These are phyloP conservation scores for Threskiornis aethiopicus DNA, from an alignment of 2,797 vertebrate species.

Conservation along the genomic window DNA sequence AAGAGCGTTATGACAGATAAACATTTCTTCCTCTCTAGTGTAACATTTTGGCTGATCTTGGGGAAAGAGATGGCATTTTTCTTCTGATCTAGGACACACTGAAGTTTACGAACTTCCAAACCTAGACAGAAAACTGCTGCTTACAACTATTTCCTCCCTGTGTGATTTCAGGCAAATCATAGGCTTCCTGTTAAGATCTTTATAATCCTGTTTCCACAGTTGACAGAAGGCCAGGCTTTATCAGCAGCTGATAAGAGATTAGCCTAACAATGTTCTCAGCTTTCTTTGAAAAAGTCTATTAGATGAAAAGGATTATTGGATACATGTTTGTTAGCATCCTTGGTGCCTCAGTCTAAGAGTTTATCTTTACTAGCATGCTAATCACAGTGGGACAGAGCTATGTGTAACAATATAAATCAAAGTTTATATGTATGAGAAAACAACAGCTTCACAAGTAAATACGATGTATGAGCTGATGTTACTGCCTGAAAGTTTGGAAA, in stretches of 20 bases:
- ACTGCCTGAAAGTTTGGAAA: not conserved
- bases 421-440: not conserved
- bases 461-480: not conserved
- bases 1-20: fast-evolving
- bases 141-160: not conserved
- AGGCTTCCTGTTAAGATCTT: not conserved
- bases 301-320: not conserved
- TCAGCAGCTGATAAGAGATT: not conserved
- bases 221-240: not conserved
- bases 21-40: not conserved
- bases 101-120: not conserved
- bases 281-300: not conserved
- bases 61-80: not conserved
- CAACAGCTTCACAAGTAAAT: not conserved
- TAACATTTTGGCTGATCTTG: not conserved
- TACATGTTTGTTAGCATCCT: not conserved
- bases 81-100: not conserved
- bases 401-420: not conserved
- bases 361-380: not conserved
- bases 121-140: not conserved
- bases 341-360: not conserved
- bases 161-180: not conserved
- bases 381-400: not conserved
- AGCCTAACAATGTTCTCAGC: not conserved
- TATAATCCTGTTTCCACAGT: not conserved